Base-by-base conservation (phyloP, 2,797 vertebrate species). In the Chelon auratus region DNA sequence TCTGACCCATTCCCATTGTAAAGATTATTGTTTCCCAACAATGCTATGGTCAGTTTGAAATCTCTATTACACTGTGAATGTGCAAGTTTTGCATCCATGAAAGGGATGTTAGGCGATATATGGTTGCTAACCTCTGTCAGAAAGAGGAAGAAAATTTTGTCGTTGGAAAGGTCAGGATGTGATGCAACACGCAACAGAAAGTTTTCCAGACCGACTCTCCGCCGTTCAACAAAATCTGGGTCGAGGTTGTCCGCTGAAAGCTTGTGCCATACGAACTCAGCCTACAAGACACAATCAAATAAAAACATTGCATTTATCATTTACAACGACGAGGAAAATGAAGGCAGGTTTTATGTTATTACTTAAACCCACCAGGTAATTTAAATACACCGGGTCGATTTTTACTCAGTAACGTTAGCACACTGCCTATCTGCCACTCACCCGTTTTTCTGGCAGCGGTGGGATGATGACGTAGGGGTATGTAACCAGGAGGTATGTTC, bases 191-290 rank as follows among this genome's bases (percentile, higher is more conserved):
- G 96, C 57, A 99, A 86, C 69, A 99, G 92, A 85, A 98, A 99
- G 90, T 98, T 99, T 89, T 99, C 98, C 84, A 99, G 93, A 54
- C 97, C 98, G 0, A 99, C 96, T 79, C 98, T 94, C 66, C 98
- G 93, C 85, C 98, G 93, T 89, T 99, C 98, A 69, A 99, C 98
- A 89, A 99, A 99, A 89, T 99, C 98, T 1, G 98, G 98, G 91
- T 99, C 97, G 88, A 99, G 97, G 80, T 99, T 99, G 91, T 99
- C 98, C 22, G 98, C 97, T 7, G 98, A 96, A 22, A 99, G 92
- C 85, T 99, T 99, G 92, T 99, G 98, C 98, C 98, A 99, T 84
- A 98, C 96, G 86, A 99, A 99, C 92, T 99, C 98, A 62, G 98
- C 98, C 97, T 99, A 65, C 53, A 14, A 72, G 39, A 42, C 18